Evolutionary conservation across 2,888 invertebrate species (phyloP), one percentile per base, ranked within the genome.

Genomic region (Nasonia oneida): DNA sequence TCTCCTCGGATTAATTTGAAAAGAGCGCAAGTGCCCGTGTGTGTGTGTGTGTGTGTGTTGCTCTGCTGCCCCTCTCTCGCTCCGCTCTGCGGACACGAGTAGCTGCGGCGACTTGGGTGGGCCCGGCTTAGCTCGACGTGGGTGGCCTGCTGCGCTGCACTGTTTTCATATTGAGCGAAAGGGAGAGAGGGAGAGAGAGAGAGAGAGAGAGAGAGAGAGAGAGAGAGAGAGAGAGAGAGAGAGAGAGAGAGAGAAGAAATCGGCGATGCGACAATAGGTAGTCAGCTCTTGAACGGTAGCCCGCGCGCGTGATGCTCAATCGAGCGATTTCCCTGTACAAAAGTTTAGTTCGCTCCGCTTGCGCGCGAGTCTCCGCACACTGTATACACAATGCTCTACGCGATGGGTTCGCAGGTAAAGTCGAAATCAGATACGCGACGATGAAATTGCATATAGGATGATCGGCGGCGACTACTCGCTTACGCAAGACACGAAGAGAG

Each of bases 381-480:
- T 37, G 4, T 37, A 37, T 37, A 29, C 29, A 29, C 29, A 29
- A 29, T 37, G 37, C 37, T 37, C 37, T 37, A 37, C 37, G 29
- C 4, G 37, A 37, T 79, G 81, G 74, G 33, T n/a, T n/a, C 57
- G 29, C 29, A 61, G 57, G 57, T 61, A 61, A 61, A 61, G 57
- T 61, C 73, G 81, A 71, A 85, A 85, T 81, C 77, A 50, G 85
- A 85, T 78, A 84, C 81, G 88, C 88, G 88, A 89, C 89, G 89
- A 85, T 89, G 90, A 90, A 90, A 90, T 88, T 89, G 87, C 83
- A 88, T 88, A 87, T 84, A 87, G 79, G 85, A 79, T 81, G 61
- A 82, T 74, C 74, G 82, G 42, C 74, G 79, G 53, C 57, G 81
- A 83, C 86, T 86, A 77, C 86, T 83, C 86, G 86, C 86, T 86